Conservation (phyloP, 1,140 invertebrate genomes). For the Ips nitidus region DNA sequence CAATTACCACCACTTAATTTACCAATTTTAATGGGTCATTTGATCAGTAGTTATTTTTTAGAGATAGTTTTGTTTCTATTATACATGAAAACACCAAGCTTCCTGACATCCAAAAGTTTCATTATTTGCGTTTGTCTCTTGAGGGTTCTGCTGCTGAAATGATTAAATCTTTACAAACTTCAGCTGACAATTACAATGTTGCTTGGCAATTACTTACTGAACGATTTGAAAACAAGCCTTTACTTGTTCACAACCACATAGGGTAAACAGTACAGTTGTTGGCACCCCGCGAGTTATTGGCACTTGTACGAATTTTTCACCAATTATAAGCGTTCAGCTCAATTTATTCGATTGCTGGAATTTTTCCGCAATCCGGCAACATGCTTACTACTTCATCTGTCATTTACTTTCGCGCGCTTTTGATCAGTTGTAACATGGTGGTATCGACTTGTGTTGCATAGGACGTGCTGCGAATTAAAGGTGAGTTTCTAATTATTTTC, state of each 20-base stretch:
- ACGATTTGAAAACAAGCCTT: slow-evolving; percentile 44
- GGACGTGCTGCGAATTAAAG: too few relatives aligned
- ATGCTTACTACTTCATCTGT: too few relatives aligned
- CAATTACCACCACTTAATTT: slow-evolving; percentile 39
- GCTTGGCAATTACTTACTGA: slow-evolving; percentile 47
- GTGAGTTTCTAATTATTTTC: too few relatives aligned
- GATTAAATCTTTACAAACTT: slow-evolving; percentile 43
- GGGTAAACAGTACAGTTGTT: too few relatives aligned
- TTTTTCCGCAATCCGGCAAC: too few relatives aligned
- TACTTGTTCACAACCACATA: slow-evolving; percentile 39
- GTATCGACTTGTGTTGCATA: too few relatives aligned
- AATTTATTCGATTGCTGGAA: too few relatives aligned
- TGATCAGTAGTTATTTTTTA: slow-evolving; percentile 46
- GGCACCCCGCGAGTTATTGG: too few relatives aligned
- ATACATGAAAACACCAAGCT: slow-evolving; percentile 43
- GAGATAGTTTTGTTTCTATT: slow-evolving; percentile 44
- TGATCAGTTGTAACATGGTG: too few relatives aligned
- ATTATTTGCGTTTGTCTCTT: slow-evolving; percentile 44
- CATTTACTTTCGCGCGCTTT: too few relatives aligned
- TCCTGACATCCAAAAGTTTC: slow-evolving; percentile 44
- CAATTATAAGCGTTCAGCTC: too few relatives aligned
- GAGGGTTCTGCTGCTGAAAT: slow-evolving; percentile 42
- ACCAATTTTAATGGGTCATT: slow-evolving; percentile 44
- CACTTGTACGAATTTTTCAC: too few relatives aligned
- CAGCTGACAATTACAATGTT: slow-evolving; percentile 42